Base-by-base conservation (phyloP, 2,113 vertebrate species). In the Pycnonotus jocosus region DNA sequence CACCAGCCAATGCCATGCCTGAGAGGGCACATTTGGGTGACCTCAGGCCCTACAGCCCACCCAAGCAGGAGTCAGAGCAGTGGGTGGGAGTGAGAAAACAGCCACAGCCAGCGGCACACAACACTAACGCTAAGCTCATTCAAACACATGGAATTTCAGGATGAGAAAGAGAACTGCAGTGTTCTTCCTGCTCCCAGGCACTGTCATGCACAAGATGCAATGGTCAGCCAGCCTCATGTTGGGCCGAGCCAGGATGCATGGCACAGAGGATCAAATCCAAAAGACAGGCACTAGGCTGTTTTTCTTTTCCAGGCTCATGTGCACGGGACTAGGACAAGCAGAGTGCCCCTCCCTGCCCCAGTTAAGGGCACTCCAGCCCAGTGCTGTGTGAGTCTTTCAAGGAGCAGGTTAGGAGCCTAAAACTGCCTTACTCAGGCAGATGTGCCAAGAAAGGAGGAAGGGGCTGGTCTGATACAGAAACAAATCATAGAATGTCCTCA, bases 331-430 rank as follows among this genome's bases (percentile, higher is more conserved):
- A 20, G 20, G 21, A 24, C 23, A 71, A 37, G n/a, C 7, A n/a
- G 5, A 21, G 35, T 19, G 20, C 3, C 27, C 5, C 25, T n/a
- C 13, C 48, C 15, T 0, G 1, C 23, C 8, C 8, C 33, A 24
- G 13, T 19, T 22, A 38, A 3, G 4, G 25, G 13, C 9, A 30
- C 0, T 15, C 18, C 12, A 44, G 31, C 25, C 9, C 48, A 48
- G 31, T 0, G 7, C 35, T 12, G 9, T 0, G 4, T 1, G 22
- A 11, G 35, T 18, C 31, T 69, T 48, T 0, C 1, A 25, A 45
- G 44, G 13, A 24, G 12, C 51, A 54, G 4, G 3, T 15, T 35
- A 45, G 6, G 7, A 73, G 11, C 10, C 15, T 45, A 2, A 6
- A 24, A 48, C 10, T 3, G 12, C 6, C 68, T 56, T 28, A 8